Conservation (phyloP, 2,113 vertebrate genomes). For the Cricetomys ansorgei region DNA sequence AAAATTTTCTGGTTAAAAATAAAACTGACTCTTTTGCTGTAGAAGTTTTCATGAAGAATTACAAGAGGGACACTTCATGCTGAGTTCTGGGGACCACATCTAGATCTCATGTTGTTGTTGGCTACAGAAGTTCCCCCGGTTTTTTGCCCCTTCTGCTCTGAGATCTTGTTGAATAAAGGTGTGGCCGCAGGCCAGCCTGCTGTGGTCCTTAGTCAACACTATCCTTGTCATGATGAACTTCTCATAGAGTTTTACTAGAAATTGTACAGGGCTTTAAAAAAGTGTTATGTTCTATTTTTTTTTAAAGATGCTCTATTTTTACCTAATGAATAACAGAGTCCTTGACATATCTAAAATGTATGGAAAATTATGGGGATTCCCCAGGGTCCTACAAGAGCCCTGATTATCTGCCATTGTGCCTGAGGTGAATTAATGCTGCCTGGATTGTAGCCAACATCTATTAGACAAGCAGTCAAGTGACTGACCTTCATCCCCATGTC, state of each 20-base stretch:
- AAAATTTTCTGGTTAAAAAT: not conserved
- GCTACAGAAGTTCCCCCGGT: not conserved
- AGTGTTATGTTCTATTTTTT: not conserved
- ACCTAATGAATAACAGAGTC: not conserved
- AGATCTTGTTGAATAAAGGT: not conserved
- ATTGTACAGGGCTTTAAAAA: not conserved
- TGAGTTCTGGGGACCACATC: not conserved
- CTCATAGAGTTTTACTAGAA: not conserved
- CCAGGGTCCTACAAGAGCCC: not conserved
- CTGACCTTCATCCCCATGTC: not conserved
- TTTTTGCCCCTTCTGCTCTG: rapidly evolving
- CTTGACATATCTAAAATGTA: not conserved
- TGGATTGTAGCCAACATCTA: not conserved
- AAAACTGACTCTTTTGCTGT: not conserved
- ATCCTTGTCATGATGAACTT: not conserved
- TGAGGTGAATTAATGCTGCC: not conserved
- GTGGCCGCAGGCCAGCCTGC: not conserved
- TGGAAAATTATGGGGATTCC: not conserved
- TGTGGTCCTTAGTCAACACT: not conserved
- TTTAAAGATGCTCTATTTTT: not conserved
- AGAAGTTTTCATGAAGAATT: not conserved
- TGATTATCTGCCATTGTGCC: not conserved
- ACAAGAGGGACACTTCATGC: not conserved
- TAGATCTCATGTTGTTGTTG: not conserved
- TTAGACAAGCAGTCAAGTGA: not conserved